A percentile compares a stretch with the other conserved stretches of the same genome.
Evolutionary conservation across 2,888 invertebrate species (phyloP).

Genomic region (Calliphora vomitoria): DNA sequence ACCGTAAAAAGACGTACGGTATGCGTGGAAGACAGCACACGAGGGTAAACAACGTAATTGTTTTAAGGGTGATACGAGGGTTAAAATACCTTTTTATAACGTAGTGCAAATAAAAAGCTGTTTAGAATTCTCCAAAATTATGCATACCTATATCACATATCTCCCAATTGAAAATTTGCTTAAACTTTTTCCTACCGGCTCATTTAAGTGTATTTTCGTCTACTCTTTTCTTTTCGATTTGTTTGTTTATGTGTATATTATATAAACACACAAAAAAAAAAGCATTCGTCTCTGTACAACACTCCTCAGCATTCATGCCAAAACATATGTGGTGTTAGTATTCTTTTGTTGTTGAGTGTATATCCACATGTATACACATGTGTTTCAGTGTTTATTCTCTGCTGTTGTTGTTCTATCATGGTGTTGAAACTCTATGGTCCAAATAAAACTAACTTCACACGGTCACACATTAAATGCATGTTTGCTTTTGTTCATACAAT

Average conservation of each 20-base stretch:
- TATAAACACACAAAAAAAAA: neutral
- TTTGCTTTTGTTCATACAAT: constrained; percentile 46
- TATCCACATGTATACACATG: neutral
- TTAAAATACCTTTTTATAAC: no score
- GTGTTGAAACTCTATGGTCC: constrained; percentile 59
- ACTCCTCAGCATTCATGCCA: neutral
- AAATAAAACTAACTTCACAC: constrained; percentile 66
- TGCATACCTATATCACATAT: no score
- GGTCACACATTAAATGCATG: constrained; percentile 64
- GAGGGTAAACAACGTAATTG: no score
- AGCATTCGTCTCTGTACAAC: neutral
- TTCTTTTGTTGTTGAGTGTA: constrained; percentile 44
- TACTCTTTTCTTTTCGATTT: neutral
- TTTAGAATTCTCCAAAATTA: no score
- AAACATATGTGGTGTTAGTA: constrained; percentile 17
- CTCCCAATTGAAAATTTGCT: no score
- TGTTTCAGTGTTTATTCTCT: neutral
- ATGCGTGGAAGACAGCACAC: no score
- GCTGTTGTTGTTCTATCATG: constrained; percentile 29
- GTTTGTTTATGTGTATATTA: neutral
- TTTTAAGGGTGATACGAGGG: no score
- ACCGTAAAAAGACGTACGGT: no score
- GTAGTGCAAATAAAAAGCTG: no score
- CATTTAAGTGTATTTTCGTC: neutral
- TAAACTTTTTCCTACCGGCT: neutral